Evolutionary conservation across 2,113 vertebrate genomes (phyloP).

Genomic region (Lanius collurio): DNA sequence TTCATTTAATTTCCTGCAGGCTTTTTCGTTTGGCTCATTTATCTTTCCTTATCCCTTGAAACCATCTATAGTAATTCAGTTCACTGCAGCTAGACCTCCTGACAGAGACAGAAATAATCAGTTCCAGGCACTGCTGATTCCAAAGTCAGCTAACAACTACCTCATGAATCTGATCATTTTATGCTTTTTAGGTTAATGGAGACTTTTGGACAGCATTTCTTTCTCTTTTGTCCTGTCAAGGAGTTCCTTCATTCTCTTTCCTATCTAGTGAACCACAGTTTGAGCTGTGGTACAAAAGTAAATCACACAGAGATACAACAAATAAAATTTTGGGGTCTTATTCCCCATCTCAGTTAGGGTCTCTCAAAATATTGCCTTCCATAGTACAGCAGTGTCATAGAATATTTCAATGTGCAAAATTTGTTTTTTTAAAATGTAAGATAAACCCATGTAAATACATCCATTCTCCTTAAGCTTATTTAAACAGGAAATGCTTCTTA

Average conservation of each 20-base stretch:
- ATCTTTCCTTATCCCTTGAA: slow-evolving; percentile 68
- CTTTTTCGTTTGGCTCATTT: slow-evolving; percentile 55
- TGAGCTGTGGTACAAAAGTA: background rate
- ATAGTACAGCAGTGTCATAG: background rate
- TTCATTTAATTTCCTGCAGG: slow-evolving; percentile 71
- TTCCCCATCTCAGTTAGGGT: background rate
- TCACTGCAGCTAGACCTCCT: slow-evolving; percentile 4
- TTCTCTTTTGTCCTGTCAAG: background rate
- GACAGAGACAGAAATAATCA: slow-evolving; percentile 19
- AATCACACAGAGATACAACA: background rate
- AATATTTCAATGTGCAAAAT: background rate
- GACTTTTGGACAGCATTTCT: background rate
- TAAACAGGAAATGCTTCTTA: background rate
- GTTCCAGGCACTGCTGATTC: background rate
- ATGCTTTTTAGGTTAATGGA: background rate
- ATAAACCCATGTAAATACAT: background rate
- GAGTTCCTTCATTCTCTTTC: background rate
- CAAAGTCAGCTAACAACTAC: background rate
- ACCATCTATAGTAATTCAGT: slow-evolving; percentile 41
- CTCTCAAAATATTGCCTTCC: background rate
- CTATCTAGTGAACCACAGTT: background rate
- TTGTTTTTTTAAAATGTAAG: background rate
- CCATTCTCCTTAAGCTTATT: background rate
- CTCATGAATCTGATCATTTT: background rate
- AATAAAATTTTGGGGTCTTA: background rate